Percentiles rank a stretch among this genome's conserved stretches.
Conservation (phyloP, 2,797 vertebrate species). For the Chiroxiphia lanceolata region DNA sequence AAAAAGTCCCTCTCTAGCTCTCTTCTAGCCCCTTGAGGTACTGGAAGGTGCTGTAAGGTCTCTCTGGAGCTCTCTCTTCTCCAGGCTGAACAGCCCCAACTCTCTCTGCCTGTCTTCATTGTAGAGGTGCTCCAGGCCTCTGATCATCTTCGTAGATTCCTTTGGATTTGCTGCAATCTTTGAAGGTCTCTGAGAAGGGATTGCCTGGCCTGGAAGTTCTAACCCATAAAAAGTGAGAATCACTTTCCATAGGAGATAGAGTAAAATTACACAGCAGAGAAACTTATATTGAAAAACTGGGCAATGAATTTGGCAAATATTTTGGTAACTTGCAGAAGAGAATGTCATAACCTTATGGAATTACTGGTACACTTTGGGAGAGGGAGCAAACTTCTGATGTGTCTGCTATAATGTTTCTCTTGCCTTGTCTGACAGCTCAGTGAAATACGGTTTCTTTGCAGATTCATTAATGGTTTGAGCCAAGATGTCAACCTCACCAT, state of each 20-base stretch:
- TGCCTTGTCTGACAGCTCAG: not conserved
- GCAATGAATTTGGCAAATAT: not conserved
- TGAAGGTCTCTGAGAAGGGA: not conserved
- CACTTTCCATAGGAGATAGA: not conserved
- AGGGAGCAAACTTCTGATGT: not conserved
- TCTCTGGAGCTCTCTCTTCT: not conserved
- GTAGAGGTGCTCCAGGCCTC: not conserved
- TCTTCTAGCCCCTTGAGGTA: not conserved
- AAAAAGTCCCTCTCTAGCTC: not conserved
- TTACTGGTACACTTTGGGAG: not conserved
- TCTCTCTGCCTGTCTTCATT: not conserved
- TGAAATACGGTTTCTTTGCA: conserved; percentile 68
- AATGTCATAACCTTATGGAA: not conserved
- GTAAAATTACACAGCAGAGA: not conserved
- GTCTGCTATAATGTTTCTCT: not conserved
- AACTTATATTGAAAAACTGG: not conserved
- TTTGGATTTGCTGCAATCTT: not conserved
- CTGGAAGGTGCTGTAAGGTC: not conserved
- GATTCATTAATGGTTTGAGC: conserved; percentile 86
- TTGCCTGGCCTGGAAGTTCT: not conserved
- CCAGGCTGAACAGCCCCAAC: not conserved
- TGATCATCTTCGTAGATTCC: not conserved
- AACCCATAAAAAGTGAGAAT: not conserved
- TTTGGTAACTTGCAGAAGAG: not conserved
- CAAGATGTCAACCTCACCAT: conserved; percentile 77